phyloP scores from a whole-genome alignment of 37 sponge, comb jelly and placozoan species.

The Cladorhizidae sp. region DNA sequence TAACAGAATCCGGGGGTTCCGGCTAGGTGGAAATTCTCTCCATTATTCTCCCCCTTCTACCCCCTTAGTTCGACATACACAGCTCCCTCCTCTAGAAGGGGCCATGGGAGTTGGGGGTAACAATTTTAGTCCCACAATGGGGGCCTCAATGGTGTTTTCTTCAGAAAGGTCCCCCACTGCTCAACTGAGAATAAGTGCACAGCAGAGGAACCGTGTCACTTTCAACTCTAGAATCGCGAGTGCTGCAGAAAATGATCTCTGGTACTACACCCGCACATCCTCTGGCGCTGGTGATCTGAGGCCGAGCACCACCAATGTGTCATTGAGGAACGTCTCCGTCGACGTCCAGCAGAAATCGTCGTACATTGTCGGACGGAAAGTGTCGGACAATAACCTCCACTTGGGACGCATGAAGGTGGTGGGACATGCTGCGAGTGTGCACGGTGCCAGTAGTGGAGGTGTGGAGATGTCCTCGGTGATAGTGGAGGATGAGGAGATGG shows the following conservation, averaged over 20 bases:
- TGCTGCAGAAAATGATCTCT: constrained; percentile 23
- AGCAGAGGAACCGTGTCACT: constrained; percentile 23
- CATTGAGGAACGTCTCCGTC: background rate
- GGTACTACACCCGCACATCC: background rate
- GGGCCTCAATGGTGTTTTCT: background rate
- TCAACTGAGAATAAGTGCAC: constrained; percentile 18
- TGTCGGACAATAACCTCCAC: constrained; percentile 27
- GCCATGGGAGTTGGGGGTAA: background rate
- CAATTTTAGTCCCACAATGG: background rate
- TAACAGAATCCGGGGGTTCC: constrained; percentile 25
- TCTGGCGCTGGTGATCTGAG: constrained; percentile 8
- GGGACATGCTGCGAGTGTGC: constrained; percentile 31
- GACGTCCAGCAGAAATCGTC: background rate
- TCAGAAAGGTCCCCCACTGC: constrained; percentile 13
- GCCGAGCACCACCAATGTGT: constrained; percentile 41
- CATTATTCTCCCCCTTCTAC: constrained; percentile 22
- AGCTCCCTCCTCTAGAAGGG: constrained; percentile 43
- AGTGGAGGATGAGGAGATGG: constrained; percentile 24
- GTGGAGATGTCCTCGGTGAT: background rate
- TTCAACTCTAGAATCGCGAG: constrained; percentile 23
- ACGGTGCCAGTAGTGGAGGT: background rate
- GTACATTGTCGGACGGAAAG: constrained; percentile 5
- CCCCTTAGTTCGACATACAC: constrained; percentile 32
- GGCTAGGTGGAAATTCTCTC: background rate
- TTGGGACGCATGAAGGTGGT: constrained; percentile 38